A percentile compares a stretch with the other conserved stretches of the same genome.
Evolutionary conservation across 2,888 invertebrate species (phyloP).

Genomic region (Chalcosyrphus nemorum): DNA sequence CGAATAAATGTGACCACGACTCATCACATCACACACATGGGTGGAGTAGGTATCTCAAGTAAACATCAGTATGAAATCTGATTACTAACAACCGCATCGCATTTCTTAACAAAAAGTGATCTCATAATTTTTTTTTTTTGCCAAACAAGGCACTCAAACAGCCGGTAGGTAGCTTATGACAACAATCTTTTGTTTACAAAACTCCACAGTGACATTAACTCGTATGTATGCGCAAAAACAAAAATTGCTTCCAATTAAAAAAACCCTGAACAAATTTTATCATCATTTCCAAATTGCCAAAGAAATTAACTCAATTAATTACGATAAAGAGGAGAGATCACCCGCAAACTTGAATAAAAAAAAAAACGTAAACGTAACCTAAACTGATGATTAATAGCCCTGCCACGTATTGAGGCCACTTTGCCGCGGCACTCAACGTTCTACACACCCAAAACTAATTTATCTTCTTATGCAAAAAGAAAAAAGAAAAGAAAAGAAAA

Average conservation of each 20-base stretch:
- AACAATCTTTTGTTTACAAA: not conserved
- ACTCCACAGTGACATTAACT: not conserved
- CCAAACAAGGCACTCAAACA: not conserved
- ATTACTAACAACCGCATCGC: not conserved
- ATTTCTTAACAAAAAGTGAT: slow-evolving; percentile 1
- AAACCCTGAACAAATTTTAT: not conserved
- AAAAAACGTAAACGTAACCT: not conserved
- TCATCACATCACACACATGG: no score
- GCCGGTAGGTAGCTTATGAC: not conserved
- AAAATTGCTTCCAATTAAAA: no score
- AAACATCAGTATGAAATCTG: not conserved
- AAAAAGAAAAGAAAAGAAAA: not conserved
- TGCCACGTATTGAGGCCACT: slow-evolving; percentile 52
- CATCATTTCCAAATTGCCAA: not conserved
- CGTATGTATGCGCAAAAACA: not conserved
- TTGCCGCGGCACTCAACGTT: slow-evolving; percentile 28
- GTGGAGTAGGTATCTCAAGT: not conserved
- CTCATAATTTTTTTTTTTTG: slow-evolving; percentile 4
- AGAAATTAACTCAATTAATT: slow-evolving; percentile 48
- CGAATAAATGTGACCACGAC: no score
- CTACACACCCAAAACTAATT: slow-evolving; percentile 32
- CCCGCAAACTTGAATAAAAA: not conserved
- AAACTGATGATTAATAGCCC: slow-evolving; percentile 48
- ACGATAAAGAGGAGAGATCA: slow-evolving; percentile 37
- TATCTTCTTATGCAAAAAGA: slow-evolving; percentile 35